Evolutionary conservation across 2,113 vertebrate species (phyloP).

Genomic region (Catharus minimus): DNA sequence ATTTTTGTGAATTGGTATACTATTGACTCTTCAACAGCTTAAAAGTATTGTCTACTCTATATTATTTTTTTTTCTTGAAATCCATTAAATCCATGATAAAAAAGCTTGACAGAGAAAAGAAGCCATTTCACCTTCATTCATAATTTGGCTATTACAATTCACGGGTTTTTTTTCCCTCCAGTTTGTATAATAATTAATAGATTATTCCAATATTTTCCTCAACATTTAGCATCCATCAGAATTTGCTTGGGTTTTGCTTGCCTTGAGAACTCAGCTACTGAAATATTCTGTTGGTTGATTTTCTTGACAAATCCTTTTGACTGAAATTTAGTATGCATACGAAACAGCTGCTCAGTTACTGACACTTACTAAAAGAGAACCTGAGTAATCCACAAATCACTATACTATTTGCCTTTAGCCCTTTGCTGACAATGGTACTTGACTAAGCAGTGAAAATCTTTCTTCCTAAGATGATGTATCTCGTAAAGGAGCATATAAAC

Average conservation of each 20-base stretch:
- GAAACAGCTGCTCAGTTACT: conserved; percentile 15
- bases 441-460: neutral
- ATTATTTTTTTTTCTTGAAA: neutral
- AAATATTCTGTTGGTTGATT: neutral
- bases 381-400: neutral
- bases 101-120: neutral
- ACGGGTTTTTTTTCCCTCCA: neutral
- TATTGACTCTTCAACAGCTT: neutral
- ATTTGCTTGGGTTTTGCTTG: neutral
- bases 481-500: neutral
- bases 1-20: neutral
- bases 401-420: neutral
- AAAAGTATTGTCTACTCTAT: neutral
- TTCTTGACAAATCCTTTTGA: conserved; percentile 10
- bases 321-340: neutral
- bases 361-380: neutral
- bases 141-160: neutral
- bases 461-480: neutral
- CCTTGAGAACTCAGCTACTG: neutral
- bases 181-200: neutral
- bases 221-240: neutral
- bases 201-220: neutral
- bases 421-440: neutral
- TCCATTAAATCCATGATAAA: neutral
- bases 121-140: neutral